Base-by-base conservation (phyloP, 2,797 vertebrate genomes). In the Phoxinus dragarum region DNA sequence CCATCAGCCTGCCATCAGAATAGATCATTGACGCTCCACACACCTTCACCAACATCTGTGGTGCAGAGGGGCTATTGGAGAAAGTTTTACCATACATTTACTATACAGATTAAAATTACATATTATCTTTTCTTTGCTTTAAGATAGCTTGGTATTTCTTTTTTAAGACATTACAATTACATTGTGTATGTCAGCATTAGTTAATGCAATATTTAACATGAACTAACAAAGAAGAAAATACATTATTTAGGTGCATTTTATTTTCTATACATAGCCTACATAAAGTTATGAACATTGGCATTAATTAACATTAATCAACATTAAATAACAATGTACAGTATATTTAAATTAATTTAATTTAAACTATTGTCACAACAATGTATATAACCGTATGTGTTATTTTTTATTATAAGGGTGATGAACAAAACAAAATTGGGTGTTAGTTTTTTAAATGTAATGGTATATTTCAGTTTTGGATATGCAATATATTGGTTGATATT, bases 1-100 rank as follows among this genome's bases (percentile, higher is more conserved):
- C 94, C 90, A 94, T 95, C 87, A 84, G 79, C 86, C 86, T 87
- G 81, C 81, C 84, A 86, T 90, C 90, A 87, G 82, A 49, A 59
- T 49, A 74, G 64, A 87, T 86, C 84, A 84, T 82, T 56, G 85
- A 89, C 34, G 75, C 66, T 88, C 74, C 83, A 42, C 31, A 17
- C 69, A 21, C 69, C 86, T 85, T 88, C 86, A 88, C 79, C 78
- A 78, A 64, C 86, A 84, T 88, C 79, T 85, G 69, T 73, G 38
- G 42, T 49, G 31, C 27, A 27, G 27, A 27, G 27, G 7, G 56
- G 36, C 17, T 16, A 49, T 9, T 69, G 14, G 3, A 21, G 31
- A 75, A 72, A 56, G 64, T 61, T 78, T 78, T 64, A 38, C 66
- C 27, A 17, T 34, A 68, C 6, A 23, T 64, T 31, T 31, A 56